A percentile compares a stretch with the other conserved stretches of the same genome.
Evolutionary conservation across 2,888 invertebrate genomes (phyloP).

Genomic region (Euplexia lucipara): DNA sequence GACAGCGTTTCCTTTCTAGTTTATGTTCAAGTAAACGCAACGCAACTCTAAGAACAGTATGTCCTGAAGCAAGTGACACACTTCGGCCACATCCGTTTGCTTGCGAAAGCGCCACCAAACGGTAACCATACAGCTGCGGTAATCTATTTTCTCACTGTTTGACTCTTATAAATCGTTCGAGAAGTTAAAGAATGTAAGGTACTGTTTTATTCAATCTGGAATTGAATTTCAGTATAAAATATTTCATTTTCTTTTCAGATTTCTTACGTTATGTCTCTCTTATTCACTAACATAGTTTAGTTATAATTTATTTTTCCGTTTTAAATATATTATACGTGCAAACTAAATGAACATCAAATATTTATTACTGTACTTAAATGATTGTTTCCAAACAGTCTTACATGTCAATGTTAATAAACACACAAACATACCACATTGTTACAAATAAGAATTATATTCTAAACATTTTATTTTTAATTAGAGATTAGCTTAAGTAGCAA

Average conservation of each 20-base stretch:
- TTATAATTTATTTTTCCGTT: too few species aligned
- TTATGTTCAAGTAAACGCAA: not conserved
- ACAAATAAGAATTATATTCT: too few species aligned
- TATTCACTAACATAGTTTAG: too few species aligned
- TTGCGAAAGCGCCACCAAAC: conserved; percentile 4
- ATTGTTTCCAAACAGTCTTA: too few species aligned
- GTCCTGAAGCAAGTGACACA: conserved; percentile 8
- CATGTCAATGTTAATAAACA: too few species aligned
- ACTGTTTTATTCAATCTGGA: conserved; percentile 21
- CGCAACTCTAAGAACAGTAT: not conserved
- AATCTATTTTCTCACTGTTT: conserved; percentile 36
- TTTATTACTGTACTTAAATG: too few species aligned
- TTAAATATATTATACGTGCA: too few species aligned
- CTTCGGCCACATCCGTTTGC: conserved; percentile 16
- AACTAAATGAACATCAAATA: too few species aligned
- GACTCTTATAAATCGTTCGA: conserved; percentile 49
- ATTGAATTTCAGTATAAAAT: conserved; percentile 1
- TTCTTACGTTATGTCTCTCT: not conserved
- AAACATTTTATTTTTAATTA: too few species aligned
- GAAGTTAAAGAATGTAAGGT: conserved; percentile 33
- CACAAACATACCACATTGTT: too few species aligned
- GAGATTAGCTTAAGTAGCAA: too few species aligned
- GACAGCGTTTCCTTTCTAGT: not conserved
- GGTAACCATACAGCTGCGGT: conserved; percentile 6
- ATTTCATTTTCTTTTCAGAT: too few species aligned